Evolutionary conservation across 2,797 vertebrate species (phyloP).

Genomic region (Peromyscus aztecus): DNA sequence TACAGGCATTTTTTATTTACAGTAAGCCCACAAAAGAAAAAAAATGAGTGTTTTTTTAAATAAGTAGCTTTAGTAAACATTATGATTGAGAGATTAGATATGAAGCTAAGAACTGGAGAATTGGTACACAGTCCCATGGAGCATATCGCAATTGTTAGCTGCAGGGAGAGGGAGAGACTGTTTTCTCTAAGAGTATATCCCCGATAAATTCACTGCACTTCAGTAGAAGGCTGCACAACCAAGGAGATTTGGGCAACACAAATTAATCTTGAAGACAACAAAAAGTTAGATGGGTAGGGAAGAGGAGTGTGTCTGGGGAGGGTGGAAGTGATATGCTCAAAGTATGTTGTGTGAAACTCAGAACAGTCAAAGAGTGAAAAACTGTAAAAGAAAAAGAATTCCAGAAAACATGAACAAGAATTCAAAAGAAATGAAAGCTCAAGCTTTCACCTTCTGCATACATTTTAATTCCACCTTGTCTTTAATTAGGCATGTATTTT

Average conservation of each 20-base stretch:
- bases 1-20: neutral
- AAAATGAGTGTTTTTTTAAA: neutral
- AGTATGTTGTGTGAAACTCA: neutral
- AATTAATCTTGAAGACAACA: neutral
- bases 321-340: neutral
- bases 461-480: conserved; percentile 22
- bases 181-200: neutral
- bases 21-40: neutral
- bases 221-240: neutral
- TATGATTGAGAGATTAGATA: neutral
- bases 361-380: neutral
- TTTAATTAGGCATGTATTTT: neutral
- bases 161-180: neutral
- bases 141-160: neutral
- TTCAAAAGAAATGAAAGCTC: neutral
- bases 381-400: neutral
- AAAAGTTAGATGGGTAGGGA: neutral
- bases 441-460: neutral
- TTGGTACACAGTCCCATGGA: neutral
- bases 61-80: conserved; percentile 10
- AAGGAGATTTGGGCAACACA: neutral
- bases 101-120: neutral
- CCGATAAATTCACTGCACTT: neutral
- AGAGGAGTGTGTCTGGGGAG: neutral
- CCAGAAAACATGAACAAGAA: neutral